Evolutionary conservation across 2,113 vertebrate species (phyloP), one percentile per base, ranked within the genome.

Genomic region (Etia nguti): DNA sequence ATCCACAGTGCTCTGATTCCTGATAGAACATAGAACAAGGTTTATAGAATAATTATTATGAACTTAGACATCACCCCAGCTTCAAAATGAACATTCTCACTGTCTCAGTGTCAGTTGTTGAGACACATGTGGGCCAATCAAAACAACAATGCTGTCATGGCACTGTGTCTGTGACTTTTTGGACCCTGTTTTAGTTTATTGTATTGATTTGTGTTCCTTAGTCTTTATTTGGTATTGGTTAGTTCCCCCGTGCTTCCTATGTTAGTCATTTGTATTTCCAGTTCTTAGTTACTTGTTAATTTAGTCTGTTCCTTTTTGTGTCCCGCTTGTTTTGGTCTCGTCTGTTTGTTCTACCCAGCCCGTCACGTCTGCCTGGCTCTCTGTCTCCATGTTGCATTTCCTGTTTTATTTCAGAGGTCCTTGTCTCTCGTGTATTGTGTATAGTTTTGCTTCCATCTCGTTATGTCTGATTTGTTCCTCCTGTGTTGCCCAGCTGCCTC

Each of bases 281-380:
- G 1, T 26, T 57, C 55, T 57, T 8, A 7, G 50, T 52, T 52
- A n/a, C 50, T 54, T 34, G 31, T 10, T 54, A 10, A n/a, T 54
- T 54, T n/a, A n/a, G 9, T 29, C n/a, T n/a, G n/a, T 52, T 52
- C 18, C 8, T 52, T 52, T 52, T 52, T 4, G 1, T 52, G 50
- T 52, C 18, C 1, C 0, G 18, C 50, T 52, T 0, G 2, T n/a
- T 52, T 52, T 52, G 50, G 18, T 20, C 48, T 50, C 8, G 20
- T n/a, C 50, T n/a, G 20, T 54, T 54, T n/a, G 5, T 10, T 54
- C 20, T 54, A 10, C 52, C 9, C 52, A n/a, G 20, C 52, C 9
- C 9, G 3, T n/a, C 52, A 3, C 9, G 5, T 11, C 52, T 54
- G 52, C 20, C 52, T 54, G 52, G 20, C 52, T 54, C 10, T 11